A percentile compares a stretch with the other conserved stretches of the same genome.
Conservation (phyloP, 2,113 vertebrate genomes). For the Anhinga rufa region DNA sequence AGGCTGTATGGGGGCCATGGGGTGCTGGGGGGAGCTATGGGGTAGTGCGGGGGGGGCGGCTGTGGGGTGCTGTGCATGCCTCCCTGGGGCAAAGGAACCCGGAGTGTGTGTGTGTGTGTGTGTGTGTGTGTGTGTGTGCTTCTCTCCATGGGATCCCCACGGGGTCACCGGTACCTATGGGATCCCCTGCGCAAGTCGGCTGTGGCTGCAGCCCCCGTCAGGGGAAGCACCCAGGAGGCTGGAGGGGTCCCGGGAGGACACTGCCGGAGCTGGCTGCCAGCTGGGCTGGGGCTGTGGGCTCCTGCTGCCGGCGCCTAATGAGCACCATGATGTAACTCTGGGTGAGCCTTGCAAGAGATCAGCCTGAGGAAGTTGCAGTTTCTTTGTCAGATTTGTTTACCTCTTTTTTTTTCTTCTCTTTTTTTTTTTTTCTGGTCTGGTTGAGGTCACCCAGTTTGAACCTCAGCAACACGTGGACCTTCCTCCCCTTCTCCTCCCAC, state of each 20-base stretch:
- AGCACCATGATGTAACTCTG: conserved; percentile 42
- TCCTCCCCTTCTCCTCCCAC: background rate
- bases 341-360: background rate
- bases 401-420: background rate
- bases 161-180: background rate
- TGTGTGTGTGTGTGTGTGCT: no score
- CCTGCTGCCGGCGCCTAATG: background rate
- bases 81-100: background rate
- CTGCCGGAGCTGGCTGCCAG: background rate
- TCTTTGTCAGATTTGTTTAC: background rate
- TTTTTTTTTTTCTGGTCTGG: background rate
- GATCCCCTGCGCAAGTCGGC: rapidly evolving
- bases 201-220: background rate
- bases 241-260: background rate
- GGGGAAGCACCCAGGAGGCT: background rate
- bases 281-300: background rate
- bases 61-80: background rate
- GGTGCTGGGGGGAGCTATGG: background rate
- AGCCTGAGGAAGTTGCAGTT: background rate
- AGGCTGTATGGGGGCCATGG: background rate
- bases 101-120: no score
- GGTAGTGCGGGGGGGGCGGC: no score
- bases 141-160: no score
- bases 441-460: background rate
- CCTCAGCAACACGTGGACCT: background rate